These are phyloP conservation scores for Drosophila bipectinata DNA, from an alignment of 1,140 invertebrate genomes.

Conservation along the genomic window DNA sequence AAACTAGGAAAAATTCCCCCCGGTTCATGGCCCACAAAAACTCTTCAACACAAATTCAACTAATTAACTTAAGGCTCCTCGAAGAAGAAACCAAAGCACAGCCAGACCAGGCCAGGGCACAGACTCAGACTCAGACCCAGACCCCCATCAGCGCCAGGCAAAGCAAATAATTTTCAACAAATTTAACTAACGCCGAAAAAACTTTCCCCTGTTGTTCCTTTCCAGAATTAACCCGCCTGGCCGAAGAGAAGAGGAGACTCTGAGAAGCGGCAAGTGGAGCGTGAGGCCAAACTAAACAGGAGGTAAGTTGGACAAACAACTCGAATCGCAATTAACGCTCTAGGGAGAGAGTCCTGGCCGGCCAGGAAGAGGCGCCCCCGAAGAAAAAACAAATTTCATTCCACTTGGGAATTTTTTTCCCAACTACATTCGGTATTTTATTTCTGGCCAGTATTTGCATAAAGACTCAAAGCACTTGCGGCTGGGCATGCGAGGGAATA, in stretches of 20 bases:
- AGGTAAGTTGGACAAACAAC: conserved; percentile 72
- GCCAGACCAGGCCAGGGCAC: conserved; percentile 24
- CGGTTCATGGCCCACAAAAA: conserved; percentile 22
- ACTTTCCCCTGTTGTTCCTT: conserved; percentile 56
- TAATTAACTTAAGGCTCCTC: conserved; percentile 65
- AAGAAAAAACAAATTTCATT: conserved; percentile 20
- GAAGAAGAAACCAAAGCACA: conserved; percentile 39
- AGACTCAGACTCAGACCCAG: neutral
- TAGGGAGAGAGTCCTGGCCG: conserved; percentile 22
- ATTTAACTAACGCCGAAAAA: conserved; percentile 62
- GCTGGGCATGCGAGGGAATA: conserved; percentile 16
- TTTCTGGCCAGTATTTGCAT: conserved; percentile 28
- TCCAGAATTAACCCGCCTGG: conserved; percentile 37
- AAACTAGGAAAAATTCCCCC: conserved; percentile 51
- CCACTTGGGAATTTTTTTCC: conserved; percentile 25
- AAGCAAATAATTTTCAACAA: conserved; percentile 71
- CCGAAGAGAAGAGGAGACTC: conserved; percentile 12
- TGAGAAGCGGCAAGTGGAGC: conserved; percentile 53
- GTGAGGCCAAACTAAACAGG: conserved; percentile 70
- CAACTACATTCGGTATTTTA: conserved; percentile 21
- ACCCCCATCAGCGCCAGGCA: conserved; percentile 40
- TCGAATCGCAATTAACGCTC: conserved; percentile 56
- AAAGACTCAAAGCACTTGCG: conserved; percentile 35
- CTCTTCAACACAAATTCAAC: conserved; percentile 56
- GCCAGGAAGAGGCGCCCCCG: neutral